Percentiles rank a stretch among this genome's conserved stretches.
phyloP scores from a whole-genome alignment of 2,797 vertebrate genomes.

The Benthosema pterotum region DNA sequence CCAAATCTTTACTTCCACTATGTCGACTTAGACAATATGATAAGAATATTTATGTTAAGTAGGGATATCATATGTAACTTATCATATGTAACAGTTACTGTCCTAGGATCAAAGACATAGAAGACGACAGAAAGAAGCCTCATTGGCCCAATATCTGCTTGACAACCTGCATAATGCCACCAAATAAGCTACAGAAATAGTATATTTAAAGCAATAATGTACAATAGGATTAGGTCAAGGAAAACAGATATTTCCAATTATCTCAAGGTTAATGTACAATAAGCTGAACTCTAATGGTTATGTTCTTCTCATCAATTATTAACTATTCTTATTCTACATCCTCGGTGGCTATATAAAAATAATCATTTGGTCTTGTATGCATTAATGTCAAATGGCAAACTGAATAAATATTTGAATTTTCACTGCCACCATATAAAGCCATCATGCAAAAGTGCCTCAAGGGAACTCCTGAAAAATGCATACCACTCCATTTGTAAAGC shows the following conservation, averaged over 20 bases:
- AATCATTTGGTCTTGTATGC: neutral
- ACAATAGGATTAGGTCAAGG: neutral
- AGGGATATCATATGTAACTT: neutral
- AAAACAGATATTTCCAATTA: neutral
- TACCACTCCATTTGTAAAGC: too few relatives aligned
- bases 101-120: too few relatives aligned
- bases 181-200: slow-evolving; percentile 39
- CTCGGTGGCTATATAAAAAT: neutral
- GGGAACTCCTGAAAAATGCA: too few relatives aligned
- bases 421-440: neutral
- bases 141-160: slow-evolving; percentile 13
- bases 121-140: neutral
- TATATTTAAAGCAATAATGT: neutral
- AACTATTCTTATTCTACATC: too few relatives aligned
- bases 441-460: slow-evolving; percentile 1
- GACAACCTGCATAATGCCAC: slow-evolving; percentile 40
- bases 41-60: slow-evolving; percentile 7
- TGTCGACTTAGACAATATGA: too few relatives aligned
- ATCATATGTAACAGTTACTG: too few relatives aligned
- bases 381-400: too few relatives aligned
- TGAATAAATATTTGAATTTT: too few relatives aligned
- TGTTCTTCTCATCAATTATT: neutral
- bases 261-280: neutral
- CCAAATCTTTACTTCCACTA: too few relatives aligned
- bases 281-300: neutral